Conservation (phyloP, 2,113 vertebrate genomes). For the Sceloporus undulatus region DNA sequence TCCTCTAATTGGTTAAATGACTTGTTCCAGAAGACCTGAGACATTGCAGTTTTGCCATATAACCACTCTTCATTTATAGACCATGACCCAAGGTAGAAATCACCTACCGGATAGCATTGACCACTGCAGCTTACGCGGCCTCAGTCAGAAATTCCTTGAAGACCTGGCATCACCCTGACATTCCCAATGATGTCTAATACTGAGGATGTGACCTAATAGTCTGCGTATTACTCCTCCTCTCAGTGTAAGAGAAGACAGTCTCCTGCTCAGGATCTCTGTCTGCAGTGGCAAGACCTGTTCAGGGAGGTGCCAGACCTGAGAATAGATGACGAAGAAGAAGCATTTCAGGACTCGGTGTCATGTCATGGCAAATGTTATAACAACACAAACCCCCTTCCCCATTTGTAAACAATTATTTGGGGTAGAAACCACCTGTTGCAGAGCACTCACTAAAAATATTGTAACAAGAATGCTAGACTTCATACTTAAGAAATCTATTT, state of each 20-base stretch:
- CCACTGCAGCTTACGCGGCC: neutral
- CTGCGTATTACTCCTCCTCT: slow-evolving; percentile 17
- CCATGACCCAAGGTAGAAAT: neutral
- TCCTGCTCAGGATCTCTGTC: slow-evolving; percentile 12
- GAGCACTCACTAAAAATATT: neutral
- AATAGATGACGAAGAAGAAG: slow-evolving; percentile 1
- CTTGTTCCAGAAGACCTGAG: neutral
- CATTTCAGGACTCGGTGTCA: neutral
- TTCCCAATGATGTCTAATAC: neutral
- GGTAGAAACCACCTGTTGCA: neutral
- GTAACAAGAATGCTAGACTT: neutral
- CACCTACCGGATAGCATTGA: slow-evolving; percentile 22
- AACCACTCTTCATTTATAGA: neutral
- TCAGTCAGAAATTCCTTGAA: slow-evolving; percentile 16
- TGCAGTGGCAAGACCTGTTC: slow-evolving; percentile 7
- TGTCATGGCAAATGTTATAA: neutral
- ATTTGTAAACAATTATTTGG: neutral
- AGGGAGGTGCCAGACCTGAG: slow-evolving; percentile 29
- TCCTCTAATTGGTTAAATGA: neutral
- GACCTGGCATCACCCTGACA: slow-evolving; percentile 13
- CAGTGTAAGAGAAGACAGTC: neutral
- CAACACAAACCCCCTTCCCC: neutral
- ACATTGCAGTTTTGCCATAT: neutral
- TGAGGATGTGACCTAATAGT: neutral
- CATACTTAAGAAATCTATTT: neutral